These are phyloP conservation scores for Phodopus roborovskii DNA, from an alignment of 2,113 vertebrate species.

Conservation along the genomic window DNA sequence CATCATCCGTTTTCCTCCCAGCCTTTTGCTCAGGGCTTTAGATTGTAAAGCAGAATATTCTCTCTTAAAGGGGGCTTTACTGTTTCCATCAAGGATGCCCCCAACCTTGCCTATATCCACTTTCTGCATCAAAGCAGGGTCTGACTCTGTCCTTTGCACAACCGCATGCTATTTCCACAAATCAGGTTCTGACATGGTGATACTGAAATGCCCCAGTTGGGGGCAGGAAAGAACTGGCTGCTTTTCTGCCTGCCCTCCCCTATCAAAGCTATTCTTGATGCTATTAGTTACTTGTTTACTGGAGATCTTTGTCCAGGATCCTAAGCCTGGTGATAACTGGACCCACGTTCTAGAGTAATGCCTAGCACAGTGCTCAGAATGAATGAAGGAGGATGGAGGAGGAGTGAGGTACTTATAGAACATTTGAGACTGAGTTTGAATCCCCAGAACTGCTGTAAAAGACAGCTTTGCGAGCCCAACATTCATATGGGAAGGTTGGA, in stretches of 20 bases:
- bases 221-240: not conserved
- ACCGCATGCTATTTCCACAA: not conserved
- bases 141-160: not conserved
- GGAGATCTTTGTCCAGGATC: not conserved
- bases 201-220: not conserved
- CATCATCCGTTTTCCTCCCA: not conserved
- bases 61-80: not conserved
- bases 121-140: not conserved
- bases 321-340: not conserved
- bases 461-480: not conserved
- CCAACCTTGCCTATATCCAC: not conserved
- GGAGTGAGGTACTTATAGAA: not conserved
- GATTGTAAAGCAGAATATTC: not conserved
- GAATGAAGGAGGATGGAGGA: not conserved
- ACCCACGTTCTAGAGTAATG: accelerated
- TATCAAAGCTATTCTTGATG: not conserved
- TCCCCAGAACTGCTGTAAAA: not conserved
- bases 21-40: not conserved
- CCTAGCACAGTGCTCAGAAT: not conserved
- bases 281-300: not conserved
- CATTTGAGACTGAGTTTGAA: not conserved
- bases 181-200: not conserved
- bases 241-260: not conserved
- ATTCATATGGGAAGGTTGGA: not conserved
- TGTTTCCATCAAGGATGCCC: not conserved